Percentiles rank a stretch among this genome's conserved stretches.
Conservation (phyloP, 2,888 invertebrate genomes). For the Leptinotarsa rubiginosa region DNA sequence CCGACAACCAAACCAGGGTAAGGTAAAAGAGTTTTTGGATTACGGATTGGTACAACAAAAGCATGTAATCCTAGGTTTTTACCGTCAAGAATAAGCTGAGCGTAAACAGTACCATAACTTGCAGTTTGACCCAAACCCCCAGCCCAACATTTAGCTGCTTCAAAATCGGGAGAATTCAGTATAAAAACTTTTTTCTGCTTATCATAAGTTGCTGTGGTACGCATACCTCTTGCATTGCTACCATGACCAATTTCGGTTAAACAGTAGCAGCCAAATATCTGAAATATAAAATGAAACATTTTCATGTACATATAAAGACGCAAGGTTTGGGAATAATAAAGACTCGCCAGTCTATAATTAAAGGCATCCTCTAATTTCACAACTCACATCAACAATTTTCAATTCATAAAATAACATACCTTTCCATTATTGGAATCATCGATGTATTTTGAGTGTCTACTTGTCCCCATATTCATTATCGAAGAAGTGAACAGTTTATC, state of each 20-base stretch:
- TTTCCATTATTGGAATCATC: conserved; percentile 63
- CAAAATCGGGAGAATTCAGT: conserved; percentile 80
- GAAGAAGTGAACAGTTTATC: conserved; percentile 75
- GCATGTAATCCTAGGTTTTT: conserved; percentile 86
- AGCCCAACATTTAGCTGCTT: conserved; percentile 88
- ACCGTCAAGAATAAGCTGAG: conserved; percentile 85
- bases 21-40: conserved; percentile 77
- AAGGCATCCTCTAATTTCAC: no score
- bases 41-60: conserved; percentile 89
- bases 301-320: not conserved
- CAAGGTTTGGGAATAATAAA: no score
- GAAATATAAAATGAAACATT: conserved; percentile 32
- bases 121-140: conserved; percentile 84
- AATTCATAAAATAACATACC: conserved; percentile 45
- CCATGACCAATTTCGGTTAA: conserved; percentile 93
- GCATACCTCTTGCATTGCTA: conserved; percentile 89
- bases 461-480: conserved; percentile 74
- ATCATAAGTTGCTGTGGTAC: conserved; percentile 86
- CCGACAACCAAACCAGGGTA: conserved; percentile 87
- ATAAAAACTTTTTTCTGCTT: conserved; percentile 78
- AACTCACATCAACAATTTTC: no score
- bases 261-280: conserved; percentile 81
- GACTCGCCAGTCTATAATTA: no score
- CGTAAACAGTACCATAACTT: conserved; percentile 89
- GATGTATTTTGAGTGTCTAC: conserved; percentile 72